Evolutionary conservation across 2,888 invertebrate genomes (phyloP), one percentile per base, ranked within the genome.

Genomic region (Clostera curtula): DNA sequence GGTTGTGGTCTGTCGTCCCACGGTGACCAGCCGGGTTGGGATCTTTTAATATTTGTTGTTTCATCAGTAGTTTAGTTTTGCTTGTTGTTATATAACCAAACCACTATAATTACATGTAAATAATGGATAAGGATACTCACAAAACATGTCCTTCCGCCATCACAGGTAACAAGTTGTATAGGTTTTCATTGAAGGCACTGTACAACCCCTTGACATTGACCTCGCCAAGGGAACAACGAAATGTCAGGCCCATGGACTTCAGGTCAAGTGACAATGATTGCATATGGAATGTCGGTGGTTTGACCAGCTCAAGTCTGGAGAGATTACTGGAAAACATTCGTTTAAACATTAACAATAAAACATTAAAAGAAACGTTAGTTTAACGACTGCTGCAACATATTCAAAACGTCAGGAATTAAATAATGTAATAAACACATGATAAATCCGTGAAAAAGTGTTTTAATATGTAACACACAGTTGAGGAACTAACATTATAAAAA

Each of bases 131-230:
- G 26, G 23, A 29, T 34, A 76, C 83, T 82, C 45, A 83, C 83
- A 82, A 38, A 34, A 82, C 62, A 70, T 83, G 83, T 6, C 83
- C 83, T 40, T 83, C 83, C 5, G 80, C 71, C 57, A 82, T 62
- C 0, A 82, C 79, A 2, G 83, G 83, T 40, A 82, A 73, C 18
- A 83, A 59, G 42, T 82, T 82, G 38, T 76, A 82, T 2, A 83
- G 62, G 50, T 82, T 82, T 29, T 83, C 83, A 55, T 82, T 83
- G 40, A 74, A 80, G 20, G 83, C 82, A 53, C 77, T 75, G 42
- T 82, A 83, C 12, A 80, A 51, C 5, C 82, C 83, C 37, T 71
- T 73, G 0, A 82, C 58, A 49, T 61, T 70, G 19, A 83, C 77
- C 44, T 82, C 83, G n/a, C 83, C 83, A 0, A 83, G 60, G 0